Conservation (phyloP, 2,113 vertebrate genomes). For the Macaca mulatta region DNA sequence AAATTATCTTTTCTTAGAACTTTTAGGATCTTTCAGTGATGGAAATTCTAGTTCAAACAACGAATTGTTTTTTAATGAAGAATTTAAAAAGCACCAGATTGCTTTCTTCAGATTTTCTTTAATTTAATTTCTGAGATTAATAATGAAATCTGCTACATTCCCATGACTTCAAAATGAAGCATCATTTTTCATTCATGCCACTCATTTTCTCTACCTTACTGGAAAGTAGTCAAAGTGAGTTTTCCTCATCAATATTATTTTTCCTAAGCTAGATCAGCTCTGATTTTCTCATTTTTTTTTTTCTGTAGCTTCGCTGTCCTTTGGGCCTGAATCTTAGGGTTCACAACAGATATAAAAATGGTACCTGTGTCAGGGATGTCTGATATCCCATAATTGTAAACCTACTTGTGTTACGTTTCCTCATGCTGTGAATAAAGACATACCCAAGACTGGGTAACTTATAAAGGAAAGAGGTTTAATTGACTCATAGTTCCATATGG, state of each 20-base stretch:
- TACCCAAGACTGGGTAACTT: too few relatives aligned
- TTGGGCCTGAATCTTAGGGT: neutral
- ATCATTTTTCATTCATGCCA: neutral
- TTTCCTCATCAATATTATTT: neutral
- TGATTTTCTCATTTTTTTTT: neutral
- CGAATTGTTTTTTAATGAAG: neutral
- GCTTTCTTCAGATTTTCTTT: neutral
- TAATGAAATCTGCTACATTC: neutral
- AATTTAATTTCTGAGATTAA: neutral
- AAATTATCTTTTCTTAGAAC: neutral
- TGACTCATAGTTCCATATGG: too few relatives aligned
- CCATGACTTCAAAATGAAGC: neutral
- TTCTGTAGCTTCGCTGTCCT: neutral
- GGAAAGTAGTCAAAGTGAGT: neutral
- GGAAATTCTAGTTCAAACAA: neutral
- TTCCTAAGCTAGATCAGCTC: neutral
- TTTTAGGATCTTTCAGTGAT: neutral
- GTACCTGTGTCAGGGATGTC: neutral
- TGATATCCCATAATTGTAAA: slow-evolving; percentile 19
- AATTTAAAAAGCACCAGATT: neutral
- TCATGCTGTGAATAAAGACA: too few relatives aligned
- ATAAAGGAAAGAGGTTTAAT: too few relatives aligned
- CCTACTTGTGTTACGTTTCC: too few relatives aligned
- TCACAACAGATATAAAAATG: neutral
- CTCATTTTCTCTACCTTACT: neutral